phyloP scores from a whole-genome alignment of 2,113 vertebrate species.

The Leuciscus idus region DNA sequence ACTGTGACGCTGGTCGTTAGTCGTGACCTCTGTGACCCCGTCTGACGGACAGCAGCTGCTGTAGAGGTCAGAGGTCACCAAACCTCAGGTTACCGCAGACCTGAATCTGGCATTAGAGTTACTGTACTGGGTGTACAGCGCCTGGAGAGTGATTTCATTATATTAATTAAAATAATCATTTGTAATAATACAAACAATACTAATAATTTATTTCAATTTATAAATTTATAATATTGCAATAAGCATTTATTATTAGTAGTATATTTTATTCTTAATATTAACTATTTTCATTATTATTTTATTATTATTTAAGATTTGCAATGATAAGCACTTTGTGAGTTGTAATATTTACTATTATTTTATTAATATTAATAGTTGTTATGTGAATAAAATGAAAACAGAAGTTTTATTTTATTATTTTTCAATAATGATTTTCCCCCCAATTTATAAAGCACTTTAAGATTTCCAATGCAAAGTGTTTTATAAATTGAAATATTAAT shows the following conservation, averaged over 20 bases:
- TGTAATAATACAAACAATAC: neutral
- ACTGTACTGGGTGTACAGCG: neutral
- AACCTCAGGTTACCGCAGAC: neutral
- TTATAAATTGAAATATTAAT: neutral
- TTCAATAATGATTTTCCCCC: neutral
- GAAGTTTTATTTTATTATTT: neutral
- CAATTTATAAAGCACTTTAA: neutral
- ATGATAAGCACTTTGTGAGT: neutral
- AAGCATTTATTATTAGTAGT: neutral
- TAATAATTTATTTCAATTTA: neutral
- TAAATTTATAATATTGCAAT: neutral
- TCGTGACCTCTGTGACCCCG: neutral
- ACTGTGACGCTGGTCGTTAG: neutral
- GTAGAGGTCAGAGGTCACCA: neutral
- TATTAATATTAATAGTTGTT: neutral
- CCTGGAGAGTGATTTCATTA: neutral
- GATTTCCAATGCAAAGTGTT: neutral
- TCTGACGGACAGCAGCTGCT: slow-evolving; percentile 8
- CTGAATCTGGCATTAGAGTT: neutral
- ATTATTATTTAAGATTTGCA: neutral
- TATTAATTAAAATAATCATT: neutral
- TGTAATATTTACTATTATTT: neutral
- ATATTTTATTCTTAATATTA: neutral
- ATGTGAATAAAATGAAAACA: neutral
- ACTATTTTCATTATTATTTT: too few relatives aligned